Base-by-base conservation (phyloP, 2,113 vertebrate genomes). In the Myrmecobius fasciatus region DNA sequence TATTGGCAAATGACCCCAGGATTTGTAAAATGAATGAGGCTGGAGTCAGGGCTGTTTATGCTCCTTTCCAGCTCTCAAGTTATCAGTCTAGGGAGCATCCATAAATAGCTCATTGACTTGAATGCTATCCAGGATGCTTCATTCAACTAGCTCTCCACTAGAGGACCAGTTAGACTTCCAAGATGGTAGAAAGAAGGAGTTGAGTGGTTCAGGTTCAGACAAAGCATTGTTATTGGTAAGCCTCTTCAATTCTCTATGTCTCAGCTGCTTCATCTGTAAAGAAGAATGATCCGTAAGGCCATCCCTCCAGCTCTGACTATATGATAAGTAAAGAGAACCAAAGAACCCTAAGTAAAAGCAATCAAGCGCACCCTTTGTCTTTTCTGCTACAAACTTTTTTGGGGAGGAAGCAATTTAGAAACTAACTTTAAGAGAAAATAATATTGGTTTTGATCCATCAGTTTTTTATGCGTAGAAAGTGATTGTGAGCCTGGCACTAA, bases 111-210 rank as follows among this genome's bases (percentile, higher is more conserved):
- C 7, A 2, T 75, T 75, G 14, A 75, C 31, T 26, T 56, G 47
- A 92, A 54, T 96, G 52, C 51, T 47, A 60, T 89, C n/a, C 25
- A 90, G 67, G 43, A 94, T 52, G n/a, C 28, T 22, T 22, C 43
- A 17, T 36, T 26, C 22, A 28, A 31, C 52, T 53, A 90, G 92
- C 36, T 91, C 43, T 26, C 47, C 1, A 6, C 1, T 28, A 25
- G 25, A 91, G 47, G 51, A 91, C 83, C 14, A 89, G 7, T 90
- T 60, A 12, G 24, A 51, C 25, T 94, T 17, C 92, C 67, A 91
- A 36, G 2, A 17, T 51, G 92, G 22, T 24, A 24, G 67, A 83
- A 83, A 43, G n/a, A 43, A 83, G 9, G 14, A n/a, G 26, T 0
- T 53, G 28, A 9, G 2, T 36, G 43, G 7, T 53, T 52, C 51